These are phyloP conservation scores for Amphiprion clarkii DNA, from an alignment of 2,797 vertebrate species.

Conservation along the genomic window DNA sequence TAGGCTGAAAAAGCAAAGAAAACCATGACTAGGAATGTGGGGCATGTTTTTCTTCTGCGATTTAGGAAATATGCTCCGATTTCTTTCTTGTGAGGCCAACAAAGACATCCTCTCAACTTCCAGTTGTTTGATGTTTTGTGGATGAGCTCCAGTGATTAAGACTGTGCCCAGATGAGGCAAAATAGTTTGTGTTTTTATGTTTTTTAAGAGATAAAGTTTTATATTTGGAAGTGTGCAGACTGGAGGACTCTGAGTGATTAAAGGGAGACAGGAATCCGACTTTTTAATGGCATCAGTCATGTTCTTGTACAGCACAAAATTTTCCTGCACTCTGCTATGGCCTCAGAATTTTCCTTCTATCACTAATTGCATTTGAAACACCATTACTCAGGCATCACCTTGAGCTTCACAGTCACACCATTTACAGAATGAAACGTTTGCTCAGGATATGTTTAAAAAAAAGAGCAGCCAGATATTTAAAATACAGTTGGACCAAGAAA, in stretches of 20 bases:
- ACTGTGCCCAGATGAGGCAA: slow-evolving; percentile 8
- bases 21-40: slow-evolving; percentile 48
- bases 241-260: not conserved
- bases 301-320: not conserved
- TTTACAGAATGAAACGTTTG: not conserved
- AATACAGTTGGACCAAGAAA: no score
- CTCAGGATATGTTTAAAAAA: not conserved
- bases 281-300: not conserved
- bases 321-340: not conserved
- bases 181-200: slow-evolving; percentile 17
- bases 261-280: not conserved
- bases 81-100: slow-evolving; percentile 49
- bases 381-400: not conserved
- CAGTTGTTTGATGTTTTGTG: slow-evolving; percentile 65
- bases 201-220: slow-evolving; percentile 7
- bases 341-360: not conserved
- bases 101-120: slow-evolving; percentile 41
- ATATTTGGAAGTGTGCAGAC: slow-evolving; percentile 2
- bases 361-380: not conserved
- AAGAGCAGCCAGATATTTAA: no score
- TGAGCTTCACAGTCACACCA: not conserved
- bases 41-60: slow-evolving; percentile 58
- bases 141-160: slow-evolving; percentile 46
- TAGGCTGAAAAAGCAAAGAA: slow-evolving; percentile 5
- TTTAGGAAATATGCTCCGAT: slow-evolving; percentile 50